These are phyloP conservation scores for Cerastoderma edule DNA, from an alignment of 2,888 invertebrate species.

Conservation along the genomic window DNA sequence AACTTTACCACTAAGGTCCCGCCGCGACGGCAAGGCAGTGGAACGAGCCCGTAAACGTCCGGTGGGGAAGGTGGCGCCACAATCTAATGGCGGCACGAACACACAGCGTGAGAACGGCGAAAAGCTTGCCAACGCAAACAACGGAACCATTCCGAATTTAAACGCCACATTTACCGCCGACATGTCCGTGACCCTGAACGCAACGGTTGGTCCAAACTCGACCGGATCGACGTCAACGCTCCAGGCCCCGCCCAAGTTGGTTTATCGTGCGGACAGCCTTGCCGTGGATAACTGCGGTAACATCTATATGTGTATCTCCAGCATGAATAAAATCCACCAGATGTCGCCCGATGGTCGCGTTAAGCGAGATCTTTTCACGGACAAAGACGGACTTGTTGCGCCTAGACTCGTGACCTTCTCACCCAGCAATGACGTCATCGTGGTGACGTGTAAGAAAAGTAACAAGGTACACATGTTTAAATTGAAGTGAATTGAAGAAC, in stretches of 20 bases:
- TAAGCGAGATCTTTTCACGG: constrained; percentile 49
- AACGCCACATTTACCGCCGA: constrained; percentile 14
- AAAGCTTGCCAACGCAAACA: background rate
- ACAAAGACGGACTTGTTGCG: constrained; percentile 49
- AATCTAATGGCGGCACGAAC: background rate
- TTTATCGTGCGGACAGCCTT: constrained; percentile 50
- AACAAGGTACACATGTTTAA: constrained; percentile 54
- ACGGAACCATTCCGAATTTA: constrained; percentile 10
- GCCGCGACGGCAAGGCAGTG: constrained; percentile 44
- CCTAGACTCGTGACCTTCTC: constrained; percentile 56
- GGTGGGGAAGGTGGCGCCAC: constrained; percentile 39
- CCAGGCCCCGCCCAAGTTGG: constrained; percentile 36
- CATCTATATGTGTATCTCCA: constrained; percentile 54
- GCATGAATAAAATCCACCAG: constrained; percentile 50
- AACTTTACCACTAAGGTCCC: constrained; percentile 13
- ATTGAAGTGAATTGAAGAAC: constrained; percentile 34
- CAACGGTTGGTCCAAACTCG: constrained; percentile 39
- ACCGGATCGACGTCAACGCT: constrained; percentile 38
- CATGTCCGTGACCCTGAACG: constrained; percentile 15
- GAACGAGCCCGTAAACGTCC: constrained; percentile 42
- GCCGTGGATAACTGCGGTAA: constrained; percentile 52
- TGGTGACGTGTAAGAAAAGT: constrained; percentile 50
- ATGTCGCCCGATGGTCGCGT: constrained; percentile 55
- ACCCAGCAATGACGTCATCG: constrained; percentile 45
- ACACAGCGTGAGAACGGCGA: background rate